Percentiles rank a stretch among this genome's conserved stretches.
Evolutionary conservation across 2,113 vertebrate genomes (phyloP).

Genomic region (Bubalus kerabau): DNA sequence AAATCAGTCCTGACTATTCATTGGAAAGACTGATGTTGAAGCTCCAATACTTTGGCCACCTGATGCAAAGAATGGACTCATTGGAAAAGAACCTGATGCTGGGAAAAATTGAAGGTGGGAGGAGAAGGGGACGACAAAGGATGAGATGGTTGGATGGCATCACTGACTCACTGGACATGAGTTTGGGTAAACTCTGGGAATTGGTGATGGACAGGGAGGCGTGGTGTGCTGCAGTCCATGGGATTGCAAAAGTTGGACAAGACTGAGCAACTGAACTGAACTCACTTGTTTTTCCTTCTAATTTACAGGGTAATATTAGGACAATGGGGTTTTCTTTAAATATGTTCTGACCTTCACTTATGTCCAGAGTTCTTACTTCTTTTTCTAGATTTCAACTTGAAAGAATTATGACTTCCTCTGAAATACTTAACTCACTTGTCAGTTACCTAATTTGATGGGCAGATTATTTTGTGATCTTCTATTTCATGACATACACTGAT

Average conservation of each 20-base stretch:
- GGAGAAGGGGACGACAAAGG: neutral
- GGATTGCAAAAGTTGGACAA: accelerated
- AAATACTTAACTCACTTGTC: neutral
- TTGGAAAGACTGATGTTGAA: neutral
- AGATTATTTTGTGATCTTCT: neutral
- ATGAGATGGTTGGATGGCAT: neutral
- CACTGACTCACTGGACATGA: neutral
- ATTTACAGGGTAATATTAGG: too few relatives aligned
- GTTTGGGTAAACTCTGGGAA: neutral
- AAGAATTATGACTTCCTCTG: neutral
- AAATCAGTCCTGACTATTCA: neutral
- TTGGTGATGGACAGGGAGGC: neutral
- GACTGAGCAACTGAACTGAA: neutral
- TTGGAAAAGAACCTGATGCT: neutral
- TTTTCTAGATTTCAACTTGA: neutral
- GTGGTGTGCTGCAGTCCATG: neutral
- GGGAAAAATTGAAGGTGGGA: neutral
- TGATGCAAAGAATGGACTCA: accelerated
- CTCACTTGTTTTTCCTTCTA: neutral
- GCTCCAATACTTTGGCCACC: neutral
- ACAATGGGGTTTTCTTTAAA: neutral
- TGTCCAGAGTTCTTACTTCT: neutral
- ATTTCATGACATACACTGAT: neutral
- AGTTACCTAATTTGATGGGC: neutral
- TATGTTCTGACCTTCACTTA: neutral